Evolutionary conservation across 2,797 vertebrate species (phyloP), one percentile per base, ranked within the genome.

Genomic region (Onychomys leucogaster): DNA sequence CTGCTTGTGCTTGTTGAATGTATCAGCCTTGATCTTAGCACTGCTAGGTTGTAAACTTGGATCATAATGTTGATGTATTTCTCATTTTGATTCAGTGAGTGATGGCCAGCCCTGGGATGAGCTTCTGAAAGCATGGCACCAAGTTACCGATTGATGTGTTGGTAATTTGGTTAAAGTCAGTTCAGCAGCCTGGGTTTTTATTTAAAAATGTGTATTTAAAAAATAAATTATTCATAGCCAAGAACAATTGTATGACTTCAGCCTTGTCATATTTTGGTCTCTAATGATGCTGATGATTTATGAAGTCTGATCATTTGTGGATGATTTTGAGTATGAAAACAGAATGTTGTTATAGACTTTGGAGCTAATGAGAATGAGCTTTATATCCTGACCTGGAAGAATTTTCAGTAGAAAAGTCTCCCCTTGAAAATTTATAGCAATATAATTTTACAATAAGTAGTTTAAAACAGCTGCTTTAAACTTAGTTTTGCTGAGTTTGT

Each of bases 1-100:
- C 93, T 96, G 85, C 41, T 83, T 89, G 27, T 94, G 43, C 59
- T 95, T 94, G 21, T 91, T 96, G 80, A 93, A 77, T 97, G 83
- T 94, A 63, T 95, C 97, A 81, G 37, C 92, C 88, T 90, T 97
- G 83, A 77, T 96, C 88, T 94, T 92, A 94, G 95, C 81, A 93
- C 75, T 95, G 95, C 94, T 89, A 96, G 83, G 82, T 95, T 97
- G 96, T 82, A 75, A 95, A 96, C 34, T 93, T 76, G 95, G 92
- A 97, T 94, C 96, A 69, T 97, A 96, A 97, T 93, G 84, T 94
- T 98, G 93, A 88, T 97, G 37, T 91, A 94, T 96, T 98, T 97
- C 94, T 98, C 97, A 97, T 96, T 97, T 96, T 97, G 98, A 98
- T 96, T 97, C 97, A 97, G 98, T 94, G 96, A 97, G 97, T 97